Conservation (phyloP, 2,113 vertebrate species). For the Entelurus aequoreus region DNA sequence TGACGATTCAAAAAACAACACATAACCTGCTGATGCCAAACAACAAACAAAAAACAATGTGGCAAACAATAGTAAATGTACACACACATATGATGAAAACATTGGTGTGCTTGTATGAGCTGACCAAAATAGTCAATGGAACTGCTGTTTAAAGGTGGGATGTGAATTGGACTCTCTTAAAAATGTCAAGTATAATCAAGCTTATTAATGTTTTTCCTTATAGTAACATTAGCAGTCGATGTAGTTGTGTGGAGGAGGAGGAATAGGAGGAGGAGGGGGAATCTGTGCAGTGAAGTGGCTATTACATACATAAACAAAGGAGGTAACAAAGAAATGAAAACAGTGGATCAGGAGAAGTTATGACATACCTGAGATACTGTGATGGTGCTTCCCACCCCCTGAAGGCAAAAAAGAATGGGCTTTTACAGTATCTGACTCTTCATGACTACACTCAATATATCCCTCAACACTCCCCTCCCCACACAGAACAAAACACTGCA, state of each 20-base stretch:
- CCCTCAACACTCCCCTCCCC: slow-evolving; percentile 72
- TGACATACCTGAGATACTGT: slow-evolving; percentile 84
- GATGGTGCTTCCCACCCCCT: slow-evolving; percentile 84
- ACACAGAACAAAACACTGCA: slow-evolving; percentile 72
- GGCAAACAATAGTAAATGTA: slow-evolving; percentile 46
- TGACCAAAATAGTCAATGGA: slow-evolving; percentile 35
- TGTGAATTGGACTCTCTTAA: slow-evolving; percentile 27
- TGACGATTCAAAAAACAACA: slow-evolving; percentile 39
- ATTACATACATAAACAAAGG: slow-evolving; percentile 63
- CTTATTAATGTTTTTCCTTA: slow-evolving; percentile 10
- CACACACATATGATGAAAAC: slow-evolving; percentile 60
- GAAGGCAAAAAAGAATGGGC: slow-evolving; percentile 83
- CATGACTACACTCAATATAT: slow-evolving; percentile 71
- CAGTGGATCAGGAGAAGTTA: slow-evolving; percentile 77
- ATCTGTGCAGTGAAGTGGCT: slow-evolving; percentile 62
- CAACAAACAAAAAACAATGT: slow-evolving; percentile 42
- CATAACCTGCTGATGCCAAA: slow-evolving; percentile 46
- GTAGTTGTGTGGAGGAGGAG: slow-evolving; percentile 41
- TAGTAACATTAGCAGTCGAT: slow-evolving; percentile 55
- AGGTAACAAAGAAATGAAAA: slow-evolving; percentile 64
- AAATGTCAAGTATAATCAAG: slow-evolving; percentile 4
- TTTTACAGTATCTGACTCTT: slow-evolving; percentile 82
- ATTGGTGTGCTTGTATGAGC: slow-evolving; percentile 41
- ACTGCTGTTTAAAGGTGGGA: slow-evolving; percentile 44
- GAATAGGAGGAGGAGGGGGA: slow-evolving; percentile 10